Conservation (phyloP, 2,113 vertebrate genomes). For the Eptatretus burgeri region DNA sequence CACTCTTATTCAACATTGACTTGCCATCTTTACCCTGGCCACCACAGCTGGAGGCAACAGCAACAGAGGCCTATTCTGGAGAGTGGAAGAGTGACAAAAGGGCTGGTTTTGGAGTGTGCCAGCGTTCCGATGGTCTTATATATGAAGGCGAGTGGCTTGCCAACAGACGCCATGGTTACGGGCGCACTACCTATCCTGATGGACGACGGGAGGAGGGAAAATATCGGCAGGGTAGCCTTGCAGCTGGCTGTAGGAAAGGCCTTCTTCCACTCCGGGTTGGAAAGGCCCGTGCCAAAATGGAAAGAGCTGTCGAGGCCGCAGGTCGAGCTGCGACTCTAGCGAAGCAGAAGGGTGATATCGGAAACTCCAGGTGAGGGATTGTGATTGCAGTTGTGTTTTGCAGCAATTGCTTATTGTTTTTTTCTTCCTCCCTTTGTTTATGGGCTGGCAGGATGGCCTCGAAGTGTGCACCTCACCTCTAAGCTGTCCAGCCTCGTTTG, state of each 20-base stretch:
- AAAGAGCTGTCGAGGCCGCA: conserved; percentile 53
- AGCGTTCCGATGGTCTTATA: conserved; percentile 60
- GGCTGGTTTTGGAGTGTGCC: conserved; percentile 55
- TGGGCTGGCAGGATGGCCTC: too few relatives aligned
- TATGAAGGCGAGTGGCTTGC: conserved; percentile 71
- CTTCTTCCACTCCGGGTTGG: conserved; percentile 77
- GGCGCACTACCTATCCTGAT: conserved; percentile 76
- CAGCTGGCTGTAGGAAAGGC: conserved; percentile 85
- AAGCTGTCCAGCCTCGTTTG: too few relatives aligned
- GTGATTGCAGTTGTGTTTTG: too few relatives aligned
- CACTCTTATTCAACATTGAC: too few relatives aligned
- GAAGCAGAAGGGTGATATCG: conserved; percentile 87
- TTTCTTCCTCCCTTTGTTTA: too few relatives aligned
- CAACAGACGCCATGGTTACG: conserved; percentile 77
- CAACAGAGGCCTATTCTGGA: conserved; percentile 65
- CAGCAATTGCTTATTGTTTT: too few relatives aligned
- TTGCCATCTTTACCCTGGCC: background rate
- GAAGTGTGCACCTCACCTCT: too few relatives aligned
- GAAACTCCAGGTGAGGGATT: conserved; percentile 44
- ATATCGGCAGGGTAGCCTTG: conserved; percentile 77
- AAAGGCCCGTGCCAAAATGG: conserved; percentile 92
- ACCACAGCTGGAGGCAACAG: conserved; percentile 46
- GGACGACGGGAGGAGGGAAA: conserved; percentile 95
- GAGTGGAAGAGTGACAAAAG: conserved; percentile 86
- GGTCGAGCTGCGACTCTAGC: conserved; percentile 63